Base-by-base conservation (phyloP, 2,113 vertebrate species). In the Benitochromis conjunctus region DNA sequence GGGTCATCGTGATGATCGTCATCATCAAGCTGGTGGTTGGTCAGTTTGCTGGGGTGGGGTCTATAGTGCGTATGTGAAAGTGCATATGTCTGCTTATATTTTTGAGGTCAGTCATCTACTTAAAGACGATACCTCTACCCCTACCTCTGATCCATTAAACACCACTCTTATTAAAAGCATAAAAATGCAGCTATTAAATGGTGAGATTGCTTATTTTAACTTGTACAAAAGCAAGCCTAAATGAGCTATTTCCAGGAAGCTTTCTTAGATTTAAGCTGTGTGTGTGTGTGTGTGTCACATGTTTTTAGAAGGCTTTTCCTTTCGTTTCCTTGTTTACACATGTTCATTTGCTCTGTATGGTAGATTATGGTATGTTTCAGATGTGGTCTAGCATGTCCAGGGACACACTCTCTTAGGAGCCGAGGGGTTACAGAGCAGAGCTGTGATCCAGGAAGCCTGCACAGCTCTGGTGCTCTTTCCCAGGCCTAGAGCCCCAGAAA, bases 401-500 rank as follows among this genome's bases (percentile, higher is more conserved):
- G 82, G 88, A 87, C 79, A 5, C 56, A 64, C 84, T 90, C 91
- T 91, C 91, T 71, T 5, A 91, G 86, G 90, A 86, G 80, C 84
- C 43, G 82, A 69, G 86, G 90, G 90, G 92, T 88, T 94, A 88
- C 80, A 76, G 85, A 89, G 81, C 85, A 77, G 83, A 85, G 56
- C 88, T 92, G 86, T 56, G 92, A 91, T 92, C 90, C 83, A 84
- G 81, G 78, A 90, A 64, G 79, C 80, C 78, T 78, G 38, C 77
- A 77, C 46, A 38, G 85, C 87, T 91, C 79, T 29, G 81, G 85
- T 88, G 83, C 85, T 87, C 92, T 94, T 96, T 96, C 95, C 95
- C 96, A 96, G 94, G 93, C 92, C 54, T 41, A 10, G 54, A 88
- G 48, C 85, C 94, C 92, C 92, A 89, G 88, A 96, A 96, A 96